Base-by-base conservation (phyloP, 2,113 vertebrate species). In the Amblyornis subalaris region DNA sequence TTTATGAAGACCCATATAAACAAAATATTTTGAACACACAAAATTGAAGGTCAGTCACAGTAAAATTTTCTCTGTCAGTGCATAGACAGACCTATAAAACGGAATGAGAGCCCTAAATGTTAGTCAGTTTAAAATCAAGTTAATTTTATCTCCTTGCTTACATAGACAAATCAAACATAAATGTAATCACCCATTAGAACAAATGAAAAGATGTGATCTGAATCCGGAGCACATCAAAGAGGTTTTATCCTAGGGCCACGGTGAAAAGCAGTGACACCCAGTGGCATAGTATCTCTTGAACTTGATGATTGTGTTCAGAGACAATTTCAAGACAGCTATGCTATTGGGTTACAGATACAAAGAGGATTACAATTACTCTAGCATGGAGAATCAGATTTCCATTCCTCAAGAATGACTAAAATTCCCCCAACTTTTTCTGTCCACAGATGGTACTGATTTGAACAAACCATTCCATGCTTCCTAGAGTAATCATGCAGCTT, bases 301-400 rank as follows among this genome's bases (percentile, higher is more conserved):
- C 94, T 96, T 97, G 76, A 96, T 69, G 70, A 94, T 44, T 93
- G 84, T 85, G 85, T 75, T 96, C 95, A 93, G 85, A 96, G 92
- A 94, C 77, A 95, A 95, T 94, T 96, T 97, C 97, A 98, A 96
- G 96, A 97, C 97, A 96, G 97, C 83, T 93, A 93, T 66, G 81
- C 87, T 98, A 98, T 98, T 97, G 89, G 97, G 93, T 98, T 98
- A 97, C 98, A 98, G 95, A 98, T 98, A 97, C 96, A 97, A 97
- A 97, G 95, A 97, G 96, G 97, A 98, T 98, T 98, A 98, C 92
- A 96, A 90, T 97, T 97, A 95, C 95, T 97, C 97, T 89, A 97
- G 97, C 97, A 97, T 97, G 98, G 95, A 97, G 96, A 98, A 98
- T 98, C 97, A 96, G 93, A 97, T 97, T 98, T 97, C 96, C 97